These are phyloP conservation scores for Apamea epomidion DNA, from an alignment of 2,888 invertebrate genomes.

Conservation along the genomic window DNA sequence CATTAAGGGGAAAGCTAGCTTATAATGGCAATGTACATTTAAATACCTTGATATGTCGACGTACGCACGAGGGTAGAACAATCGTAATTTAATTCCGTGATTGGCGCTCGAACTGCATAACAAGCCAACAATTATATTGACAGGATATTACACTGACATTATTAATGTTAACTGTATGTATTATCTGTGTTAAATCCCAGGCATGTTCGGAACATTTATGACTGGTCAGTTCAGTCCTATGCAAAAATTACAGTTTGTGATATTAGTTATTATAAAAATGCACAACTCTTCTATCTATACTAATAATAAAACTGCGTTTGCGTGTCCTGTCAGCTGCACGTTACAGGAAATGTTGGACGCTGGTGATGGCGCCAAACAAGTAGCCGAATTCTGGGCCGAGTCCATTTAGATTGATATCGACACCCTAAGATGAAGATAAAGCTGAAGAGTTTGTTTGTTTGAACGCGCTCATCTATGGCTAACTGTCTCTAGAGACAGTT, in stretches of 20 bases:
- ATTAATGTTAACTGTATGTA: neutral
- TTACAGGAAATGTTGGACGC: no score
- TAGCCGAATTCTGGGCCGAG: no score
- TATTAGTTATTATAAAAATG: no score
- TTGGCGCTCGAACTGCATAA: neutral
- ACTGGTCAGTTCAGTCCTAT: neutral
- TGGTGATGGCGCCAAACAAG: no score
- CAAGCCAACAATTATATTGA: neutral
- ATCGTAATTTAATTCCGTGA: constrained; percentile 20
- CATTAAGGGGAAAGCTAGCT: neutral
- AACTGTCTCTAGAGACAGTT: neutral
- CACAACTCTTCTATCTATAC: neutral
- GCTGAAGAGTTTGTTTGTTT: no score
- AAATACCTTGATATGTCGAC: neutral
- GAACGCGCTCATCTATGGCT: no score
- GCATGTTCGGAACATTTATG: neutral
- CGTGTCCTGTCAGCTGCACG: no score
- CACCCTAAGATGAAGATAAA: no score
- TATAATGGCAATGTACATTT: neutral
- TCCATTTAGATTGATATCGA: no score
- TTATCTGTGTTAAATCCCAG: neutral
- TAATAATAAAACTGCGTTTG: no score
- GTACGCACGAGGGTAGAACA: neutral
- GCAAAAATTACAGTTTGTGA: neutral
- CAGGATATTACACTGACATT: neutral